A percentile compares a stretch with the other conserved stretches of the same genome.
phyloP scores from a whole-genome alignment of 2,797 vertebrate species.

The Gymnopithys bicolor region DNA sequence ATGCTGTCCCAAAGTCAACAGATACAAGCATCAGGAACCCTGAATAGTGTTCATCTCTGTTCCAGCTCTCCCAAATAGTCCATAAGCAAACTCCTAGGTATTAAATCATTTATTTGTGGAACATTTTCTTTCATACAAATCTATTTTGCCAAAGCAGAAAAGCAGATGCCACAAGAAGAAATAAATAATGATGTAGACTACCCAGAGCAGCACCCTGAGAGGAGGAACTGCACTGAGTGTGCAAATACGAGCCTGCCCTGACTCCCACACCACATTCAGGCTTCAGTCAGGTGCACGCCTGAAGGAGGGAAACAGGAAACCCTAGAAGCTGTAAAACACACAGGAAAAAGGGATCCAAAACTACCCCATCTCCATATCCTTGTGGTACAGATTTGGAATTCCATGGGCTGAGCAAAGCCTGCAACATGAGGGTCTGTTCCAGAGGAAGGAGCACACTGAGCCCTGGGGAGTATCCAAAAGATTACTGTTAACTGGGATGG shows the following conservation, averaged over 20 bases:
- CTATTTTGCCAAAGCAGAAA: background rate
- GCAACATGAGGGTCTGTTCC: background rate
- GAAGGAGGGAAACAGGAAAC: background rate
- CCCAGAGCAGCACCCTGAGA: background rate
- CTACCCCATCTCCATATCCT: accelerated
- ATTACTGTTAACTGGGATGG: accelerated
- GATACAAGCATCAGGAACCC: background rate
- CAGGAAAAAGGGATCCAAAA: background rate
- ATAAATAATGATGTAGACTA: background rate
- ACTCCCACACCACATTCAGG: background rate
- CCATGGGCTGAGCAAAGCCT: background rate
- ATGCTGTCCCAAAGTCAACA: background rate
- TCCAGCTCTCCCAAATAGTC: background rate
- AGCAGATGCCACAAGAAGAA: background rate
- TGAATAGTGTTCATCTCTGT: background rate
- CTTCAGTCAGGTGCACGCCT: background rate
- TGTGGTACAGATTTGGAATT: background rate
- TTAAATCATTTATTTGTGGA: background rate
- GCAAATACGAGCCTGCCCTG: background rate
- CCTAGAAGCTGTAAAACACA: background rate
- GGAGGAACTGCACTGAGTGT: background rate
- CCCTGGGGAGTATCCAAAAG: accelerated
- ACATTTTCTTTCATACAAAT: background rate
- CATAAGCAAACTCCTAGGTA: background rate
- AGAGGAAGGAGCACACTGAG: background rate